Evolutionary conservation across 2,797 vertebrate genomes (phyloP), one percentile per base, ranked within the genome.

Genomic region (Labroides dimidiatus): DNA sequence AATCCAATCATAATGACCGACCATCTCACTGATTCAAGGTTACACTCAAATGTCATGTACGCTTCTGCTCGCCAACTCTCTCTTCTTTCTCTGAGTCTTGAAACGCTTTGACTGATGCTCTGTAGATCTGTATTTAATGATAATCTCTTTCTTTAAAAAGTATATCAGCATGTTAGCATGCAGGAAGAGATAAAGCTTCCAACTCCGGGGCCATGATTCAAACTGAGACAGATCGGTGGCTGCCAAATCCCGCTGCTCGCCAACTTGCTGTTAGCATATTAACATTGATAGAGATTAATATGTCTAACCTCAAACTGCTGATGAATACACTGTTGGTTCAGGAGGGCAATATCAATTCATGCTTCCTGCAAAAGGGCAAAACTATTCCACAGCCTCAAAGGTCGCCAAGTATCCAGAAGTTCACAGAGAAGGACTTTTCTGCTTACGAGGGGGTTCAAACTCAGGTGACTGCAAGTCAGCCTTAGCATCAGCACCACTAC

Each of bases 231-330:
- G 16, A 77, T 81, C 71, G 71, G 69, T 2, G 0, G 17, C 57
- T 79, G 77, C 74, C 77, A 87, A 55, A 76, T 74, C 33, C 50
- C 0, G 41, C 62, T 67, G 68, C 67, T 77, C 11, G 55, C 44
- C 69, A 73, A 75, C 64, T 82, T 55, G 45, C 79, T 77, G 59
- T 77, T 72, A 68, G 52, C 65, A 72, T 66, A 82, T 80, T 80
- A 82, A 61, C 42, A 65, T 19, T 59, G 54, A 77, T 63, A 48
- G 63, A 50, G 61, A 61, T 69, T 78, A 23, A 76, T 70, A 77
- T n/a, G 21, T 42, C 45, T 69, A 65, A 75, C 57, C 49, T 41
- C 4, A n/a, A 60, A 59, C 45, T 64, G 15, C 21, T 58, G 42
- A 74, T 57, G 24, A 51, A 75, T 54, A 14, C 41, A 52, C 37